Conservation (phyloP, 2,797 vertebrate species). For the Hybognathus amarus region DNA sequence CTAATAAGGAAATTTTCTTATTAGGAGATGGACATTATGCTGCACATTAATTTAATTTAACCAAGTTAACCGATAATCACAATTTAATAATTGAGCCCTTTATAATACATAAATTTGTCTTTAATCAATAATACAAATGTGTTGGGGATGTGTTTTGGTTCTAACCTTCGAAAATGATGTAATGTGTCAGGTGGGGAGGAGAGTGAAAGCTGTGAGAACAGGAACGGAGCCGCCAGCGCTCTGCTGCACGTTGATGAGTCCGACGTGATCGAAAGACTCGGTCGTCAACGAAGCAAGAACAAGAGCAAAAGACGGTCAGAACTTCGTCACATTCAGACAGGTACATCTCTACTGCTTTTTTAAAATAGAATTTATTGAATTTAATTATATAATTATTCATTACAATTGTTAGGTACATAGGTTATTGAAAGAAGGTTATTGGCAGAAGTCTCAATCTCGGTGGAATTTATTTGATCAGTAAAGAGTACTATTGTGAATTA, state of each 20-base stretch:
- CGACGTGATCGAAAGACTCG: slow-evolving; percentile 73
- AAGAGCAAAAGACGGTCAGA: slow-evolving; percentile 81
- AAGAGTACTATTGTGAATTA: not conserved
- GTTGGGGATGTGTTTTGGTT: not conserved
- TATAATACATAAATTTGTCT: not conserved
- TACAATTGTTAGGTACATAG: not conserved
- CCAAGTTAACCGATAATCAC: not conserved
- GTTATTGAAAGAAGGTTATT: not conserved
- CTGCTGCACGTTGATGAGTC: slow-evolving; percentile 83
- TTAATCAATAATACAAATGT: not conserved
- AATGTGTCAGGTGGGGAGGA: slow-evolving; percentile 59
- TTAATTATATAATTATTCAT: not conserved
- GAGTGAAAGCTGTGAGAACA: slow-evolving; percentile 82
- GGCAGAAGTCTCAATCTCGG: no score
- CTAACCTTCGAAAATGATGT: slow-evolving; percentile 23
- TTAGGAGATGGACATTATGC: not conserved
- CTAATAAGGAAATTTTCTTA: not conserved
- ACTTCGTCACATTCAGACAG: slow-evolving; percentile 88
- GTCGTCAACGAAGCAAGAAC: slow-evolving; percentile 85
- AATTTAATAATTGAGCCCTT: not conserved
- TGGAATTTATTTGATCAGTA: not conserved
- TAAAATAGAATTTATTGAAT: not conserved
- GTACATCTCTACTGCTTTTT: slow-evolving; percentile 64
- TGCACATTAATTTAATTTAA: not conserved
- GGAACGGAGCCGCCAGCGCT: slow-evolving; percentile 86